Percentiles rank a stretch among this genome's conserved stretches.
Conservation (phyloP, 2,113 vertebrate genomes). For the Oreochromis aureus region DNA sequence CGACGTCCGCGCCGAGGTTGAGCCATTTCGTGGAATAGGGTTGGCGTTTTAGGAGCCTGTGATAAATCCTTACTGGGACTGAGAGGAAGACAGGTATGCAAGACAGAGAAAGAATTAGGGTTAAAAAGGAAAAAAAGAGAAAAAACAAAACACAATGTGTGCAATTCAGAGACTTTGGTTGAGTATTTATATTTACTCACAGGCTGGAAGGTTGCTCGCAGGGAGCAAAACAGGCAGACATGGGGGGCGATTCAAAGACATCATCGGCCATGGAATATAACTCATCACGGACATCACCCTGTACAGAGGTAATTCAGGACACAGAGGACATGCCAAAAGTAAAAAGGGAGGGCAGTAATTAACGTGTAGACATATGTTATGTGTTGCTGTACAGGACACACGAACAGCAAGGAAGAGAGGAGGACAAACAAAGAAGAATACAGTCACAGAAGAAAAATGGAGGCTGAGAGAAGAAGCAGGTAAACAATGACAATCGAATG, state of each 20-base stretch:
- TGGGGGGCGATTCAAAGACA: constrained; percentile 90
- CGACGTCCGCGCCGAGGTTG: constrained; percentile 73
- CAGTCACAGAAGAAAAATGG: not conserved
- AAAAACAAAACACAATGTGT: rapidly evolving
- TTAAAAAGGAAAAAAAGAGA: not conserved
- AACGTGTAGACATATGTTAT: not conserved
- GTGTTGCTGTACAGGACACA: not conserved
- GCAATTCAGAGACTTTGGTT: not conserved
- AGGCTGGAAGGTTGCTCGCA: constrained; percentile 52
- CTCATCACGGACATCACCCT: constrained; percentile 83
- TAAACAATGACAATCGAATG: not conserved
- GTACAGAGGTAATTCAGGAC: not conserved
- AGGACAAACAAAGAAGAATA: not conserved
- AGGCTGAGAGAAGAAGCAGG: not conserved
- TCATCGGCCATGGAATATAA: constrained; percentile 89
- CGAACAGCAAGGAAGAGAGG: not conserved
- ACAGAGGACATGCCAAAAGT: not conserved
- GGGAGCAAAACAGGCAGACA: constrained; percentile 75
- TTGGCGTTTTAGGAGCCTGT: constrained; percentile 12
- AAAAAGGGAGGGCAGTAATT: not conserved
- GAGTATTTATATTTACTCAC: constrained; percentile 70
- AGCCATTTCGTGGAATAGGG: not conserved
- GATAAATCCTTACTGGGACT: constrained; percentile 72
- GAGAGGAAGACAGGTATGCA: not conserved
- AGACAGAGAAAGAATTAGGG: not conserved